Percentiles rank a stretch among this genome's conserved stretches.
Conservation (phyloP, 2,888 invertebrate genomes). For the Alloscopus bannaensis region DNA sequence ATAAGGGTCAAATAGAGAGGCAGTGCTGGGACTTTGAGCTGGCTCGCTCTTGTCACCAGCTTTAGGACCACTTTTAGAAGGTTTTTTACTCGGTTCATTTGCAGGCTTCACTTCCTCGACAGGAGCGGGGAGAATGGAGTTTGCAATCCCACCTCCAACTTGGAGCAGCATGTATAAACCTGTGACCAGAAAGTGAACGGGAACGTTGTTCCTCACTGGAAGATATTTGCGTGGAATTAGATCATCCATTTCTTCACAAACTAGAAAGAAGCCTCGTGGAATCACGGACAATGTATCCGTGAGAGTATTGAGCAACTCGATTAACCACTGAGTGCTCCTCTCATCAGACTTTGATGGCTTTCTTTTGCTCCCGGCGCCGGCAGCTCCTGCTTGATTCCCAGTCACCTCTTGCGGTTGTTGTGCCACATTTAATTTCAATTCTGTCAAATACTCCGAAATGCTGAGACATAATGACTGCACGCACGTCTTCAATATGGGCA, state of each 20-base stretch:
- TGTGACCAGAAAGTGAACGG: conserved; percentile 84
- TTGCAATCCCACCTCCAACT: conserved; percentile 66
- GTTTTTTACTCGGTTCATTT: conserved; percentile 24
- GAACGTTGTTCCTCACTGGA: conserved; percentile 83
- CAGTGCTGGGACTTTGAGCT: conserved; percentile 45
- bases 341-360: conserved; percentile 29
- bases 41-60: conserved; percentile 37
- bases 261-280: conserved; percentile 71
- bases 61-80: conserved; percentile 46
- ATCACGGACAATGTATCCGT: conserved; percentile 72
- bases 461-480: conserved; percentile 72
- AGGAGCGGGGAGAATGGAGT: conserved; percentile 48
- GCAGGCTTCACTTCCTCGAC: conserved; percentile 28
- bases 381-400: neutral
- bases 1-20: conserved; percentile 68
- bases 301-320: conserved; percentile 69
- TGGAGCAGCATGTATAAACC: conserved; percentile 82
- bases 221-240: conserved; percentile 83
- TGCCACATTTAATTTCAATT: conserved; percentile 29
- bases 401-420: conserved; percentile 14
- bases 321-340: conserved; percentile 68
- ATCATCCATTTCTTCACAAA: conserved; percentile 78
- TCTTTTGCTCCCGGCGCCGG: conserved; percentile 1
- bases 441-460: conserved; percentile 51
- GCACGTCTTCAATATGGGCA: conserved; percentile 72